Percentiles rank a stretch among this genome's conserved stretches.
Evolutionary conservation across 2,797 vertebrate genomes (phyloP).

Genomic region (Meda fulgida): DNA sequence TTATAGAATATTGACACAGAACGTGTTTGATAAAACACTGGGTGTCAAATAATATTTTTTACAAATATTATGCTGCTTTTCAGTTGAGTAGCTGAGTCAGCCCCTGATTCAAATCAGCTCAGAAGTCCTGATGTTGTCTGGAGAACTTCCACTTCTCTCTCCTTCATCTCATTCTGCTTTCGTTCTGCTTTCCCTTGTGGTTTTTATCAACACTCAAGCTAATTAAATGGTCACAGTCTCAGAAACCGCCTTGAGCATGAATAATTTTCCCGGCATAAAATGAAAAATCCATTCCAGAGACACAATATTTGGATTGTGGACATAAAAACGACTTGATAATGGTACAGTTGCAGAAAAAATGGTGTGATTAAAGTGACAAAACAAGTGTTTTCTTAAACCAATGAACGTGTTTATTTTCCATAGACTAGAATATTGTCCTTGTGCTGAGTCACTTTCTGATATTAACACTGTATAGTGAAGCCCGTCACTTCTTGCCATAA

Average conservation of each 20-base stretch:
- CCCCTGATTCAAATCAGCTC: conserved; percentile 24
- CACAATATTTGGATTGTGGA: not conserved
- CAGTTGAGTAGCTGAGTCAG: conserved; percentile 14
- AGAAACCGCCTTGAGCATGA: not conserved
- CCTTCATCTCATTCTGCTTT: conserved; percentile 30
- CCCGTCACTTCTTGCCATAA: not conserved
- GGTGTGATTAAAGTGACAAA: too few species aligned
- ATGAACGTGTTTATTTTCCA: not conserved
- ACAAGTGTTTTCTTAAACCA: not conserved
- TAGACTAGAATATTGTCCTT: not conserved
- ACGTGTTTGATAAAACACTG: not conserved
- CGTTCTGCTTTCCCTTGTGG: conserved; percentile 37
- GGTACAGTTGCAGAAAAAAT: not conserved
- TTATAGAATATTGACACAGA: not conserved
- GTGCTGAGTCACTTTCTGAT: not conserved
- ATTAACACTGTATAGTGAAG: not conserved
- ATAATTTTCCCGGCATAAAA: conserved; percentile 18
- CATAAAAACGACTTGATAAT: not conserved
- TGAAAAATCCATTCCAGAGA: not conserved
- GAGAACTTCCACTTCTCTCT: conserved; percentile 17
- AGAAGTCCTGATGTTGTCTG: conserved; percentile 10
- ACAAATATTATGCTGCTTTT: not conserved
- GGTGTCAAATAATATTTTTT: too few species aligned
- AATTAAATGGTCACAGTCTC: conserved; percentile 32
- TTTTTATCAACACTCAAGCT: conserved; percentile 47